phyloP scores from a whole-genome alignment of 2,113 vertebrate species.

The Corythoichthys haematopterus region DNA sequence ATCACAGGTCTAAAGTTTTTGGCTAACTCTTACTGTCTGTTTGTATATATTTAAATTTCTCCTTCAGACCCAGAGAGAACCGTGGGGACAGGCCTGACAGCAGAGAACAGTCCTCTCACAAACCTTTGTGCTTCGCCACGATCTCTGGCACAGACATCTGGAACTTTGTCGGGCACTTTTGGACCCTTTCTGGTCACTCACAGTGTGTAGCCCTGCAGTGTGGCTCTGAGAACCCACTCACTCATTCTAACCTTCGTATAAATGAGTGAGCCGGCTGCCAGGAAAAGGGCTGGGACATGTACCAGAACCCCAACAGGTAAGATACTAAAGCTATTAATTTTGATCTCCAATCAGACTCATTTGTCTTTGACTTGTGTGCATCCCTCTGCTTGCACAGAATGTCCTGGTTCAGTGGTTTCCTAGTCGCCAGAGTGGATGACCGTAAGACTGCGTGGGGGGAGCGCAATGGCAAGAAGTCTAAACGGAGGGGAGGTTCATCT shows the following conservation, averaged over 20 bases:
- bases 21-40: not conserved
- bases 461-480: slow-evolving; percentile 90
- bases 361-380: not conserved
- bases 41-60: slow-evolving; percentile 8
- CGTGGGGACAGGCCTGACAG: slow-evolving; percentile 48
- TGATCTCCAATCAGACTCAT: not conserved
- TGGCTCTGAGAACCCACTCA: slow-evolving; percentile 34
- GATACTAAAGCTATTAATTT: not conserved
- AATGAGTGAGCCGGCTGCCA: slow-evolving; percentile 71
- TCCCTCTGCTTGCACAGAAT: slow-evolving; percentile 70
- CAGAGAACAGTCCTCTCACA: slow-evolving; percentile 30
- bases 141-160: slow-evolving; percentile 36
- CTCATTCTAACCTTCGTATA: slow-evolving; percentile 58
- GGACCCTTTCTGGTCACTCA: slow-evolving; percentile 18
- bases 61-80: slow-evolving; percentile 44
- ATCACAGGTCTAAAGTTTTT: not conserved
- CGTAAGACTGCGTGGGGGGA: slow-evolving; percentile 93
- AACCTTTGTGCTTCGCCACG: slow-evolving; percentile 27
- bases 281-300: slow-evolving; percentile 69
- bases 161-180: slow-evolving; percentile 18
- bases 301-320: slow-evolving; percentile 77
- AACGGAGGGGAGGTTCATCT: slow-evolving; percentile 77
- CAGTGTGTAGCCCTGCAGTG: slow-evolving; percentile 24
- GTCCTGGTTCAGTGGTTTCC: slow-evolving; percentile 96
- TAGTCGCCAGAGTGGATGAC: slow-evolving; percentile 94